phyloP scores from a whole-genome alignment of 1,140 invertebrate species.

The Asobara japonica region DNA sequence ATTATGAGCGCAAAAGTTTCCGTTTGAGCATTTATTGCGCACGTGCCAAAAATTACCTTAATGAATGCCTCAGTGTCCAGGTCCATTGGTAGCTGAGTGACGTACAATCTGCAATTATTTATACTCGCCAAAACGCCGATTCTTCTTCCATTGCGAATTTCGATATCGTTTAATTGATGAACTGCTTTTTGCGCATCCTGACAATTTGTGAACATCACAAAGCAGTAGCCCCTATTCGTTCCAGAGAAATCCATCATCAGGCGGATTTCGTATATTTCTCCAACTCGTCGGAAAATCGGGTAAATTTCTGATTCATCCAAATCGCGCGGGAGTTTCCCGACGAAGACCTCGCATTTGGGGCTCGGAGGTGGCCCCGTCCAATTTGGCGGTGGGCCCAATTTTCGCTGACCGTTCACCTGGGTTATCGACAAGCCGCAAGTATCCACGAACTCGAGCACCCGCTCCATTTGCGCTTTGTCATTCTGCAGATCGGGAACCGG shows the following conservation, averaged over 20 bases:
- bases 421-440: slow-evolving; percentile 41
- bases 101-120: slow-evolving; percentile 76
- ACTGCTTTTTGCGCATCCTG: slow-evolving; percentile 72
- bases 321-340: slow-evolving; percentile 84
- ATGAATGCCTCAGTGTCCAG: slow-evolving; percentile 46
- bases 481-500: no score
- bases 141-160: slow-evolving; percentile 69
- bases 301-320: slow-evolving; percentile 84
- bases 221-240: slow-evolving; percentile 76
- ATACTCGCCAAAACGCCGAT: slow-evolving; percentile 74
- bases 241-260: slow-evolving; percentile 84
- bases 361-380: slow-evolving; percentile 66
- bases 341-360: slow-evolving; percentile 82
- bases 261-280: slow-evolving; percentile 79
- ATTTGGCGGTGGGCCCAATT: slow-evolving; percentile 65
- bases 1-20: no score
- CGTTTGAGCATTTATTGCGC: no score
- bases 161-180: slow-evolving; percentile 69
- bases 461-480: slow-evolving; percentile 35
- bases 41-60: slow-evolving; percentile 47
- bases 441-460: slow-evolving; percentile 40
- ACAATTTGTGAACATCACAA: slow-evolving; percentile 71
- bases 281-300: slow-evolving; percentile 74
- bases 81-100: slow-evolving; percentile 65
- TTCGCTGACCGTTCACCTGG: slow-evolving; percentile 72